phyloP scores from a whole-genome alignment of 2,888 invertebrate genomes.

The Agrotis exclamationis region DNA sequence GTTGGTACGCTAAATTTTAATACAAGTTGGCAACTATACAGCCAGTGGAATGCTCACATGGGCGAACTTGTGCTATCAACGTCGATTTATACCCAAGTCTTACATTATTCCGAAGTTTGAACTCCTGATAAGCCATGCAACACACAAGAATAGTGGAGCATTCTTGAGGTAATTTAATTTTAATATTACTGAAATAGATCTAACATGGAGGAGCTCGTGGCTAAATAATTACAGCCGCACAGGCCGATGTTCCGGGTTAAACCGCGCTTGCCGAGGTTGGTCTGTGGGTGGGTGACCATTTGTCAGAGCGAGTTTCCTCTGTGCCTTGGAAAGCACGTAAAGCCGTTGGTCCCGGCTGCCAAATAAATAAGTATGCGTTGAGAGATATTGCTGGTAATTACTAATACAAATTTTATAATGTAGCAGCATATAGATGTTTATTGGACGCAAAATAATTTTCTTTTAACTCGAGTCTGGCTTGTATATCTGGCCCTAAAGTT shows the following conservation, averaged over 20 bases:
- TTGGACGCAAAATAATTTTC: not conserved
- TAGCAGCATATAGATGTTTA: not conserved
- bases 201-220: too few relatives aligned
- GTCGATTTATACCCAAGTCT: conserved; percentile 10
- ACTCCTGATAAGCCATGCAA: conserved; percentile 1
- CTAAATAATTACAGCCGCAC: too few relatives aligned
- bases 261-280: too few relatives aligned
- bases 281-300: too few relatives aligned
- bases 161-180: not conserved
- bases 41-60: conserved; percentile 20
- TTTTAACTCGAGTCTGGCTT: not conserved
- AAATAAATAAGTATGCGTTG: not conserved
- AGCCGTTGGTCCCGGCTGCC: too few relatives aligned
- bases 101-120: not conserved
- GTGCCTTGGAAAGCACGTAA: too few relatives aligned
- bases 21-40: conserved; percentile 30
- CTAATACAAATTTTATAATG: not conserved
- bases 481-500: not conserved
- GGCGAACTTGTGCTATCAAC: conserved; percentile 27
- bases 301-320: too few relatives aligned
- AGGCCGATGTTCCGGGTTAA: too few relatives aligned
- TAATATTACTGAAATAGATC: not conserved
- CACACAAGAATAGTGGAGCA: not conserved
- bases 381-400: not conserved
- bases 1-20: conserved; percentile 44